Conservation (phyloP, 2,797 vertebrate species). For the Eleutherodactylus coqui region DNA sequence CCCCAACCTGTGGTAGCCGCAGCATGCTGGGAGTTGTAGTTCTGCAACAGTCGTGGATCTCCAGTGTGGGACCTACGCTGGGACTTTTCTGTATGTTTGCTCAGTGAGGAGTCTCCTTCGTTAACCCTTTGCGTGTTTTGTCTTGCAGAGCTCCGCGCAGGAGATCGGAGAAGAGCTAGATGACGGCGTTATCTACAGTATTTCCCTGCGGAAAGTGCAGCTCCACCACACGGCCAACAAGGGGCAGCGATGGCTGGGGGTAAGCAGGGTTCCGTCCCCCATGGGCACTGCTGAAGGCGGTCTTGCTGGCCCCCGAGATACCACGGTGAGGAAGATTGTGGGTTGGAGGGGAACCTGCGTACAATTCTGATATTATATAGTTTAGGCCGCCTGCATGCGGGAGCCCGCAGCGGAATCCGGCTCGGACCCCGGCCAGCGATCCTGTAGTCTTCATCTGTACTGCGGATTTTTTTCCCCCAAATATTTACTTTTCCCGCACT, state of each 20-base stretch:
- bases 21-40: no score
- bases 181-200: conserved; percentile 95
- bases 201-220: conserved; percentile 94
- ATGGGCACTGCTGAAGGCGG: rapidly evolving
- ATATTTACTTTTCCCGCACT: no score
- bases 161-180: conserved; percentile 97
- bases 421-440: no score
- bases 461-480: no score
- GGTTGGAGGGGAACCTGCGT: background rate
- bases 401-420: no score
- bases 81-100: no score
- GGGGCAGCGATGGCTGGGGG: conserved; percentile 96
- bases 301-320: conserved; percentile 22
- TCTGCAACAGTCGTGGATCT: no score
- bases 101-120: background rate
- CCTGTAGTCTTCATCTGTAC: no score
- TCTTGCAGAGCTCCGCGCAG: conserved; percentile 91
- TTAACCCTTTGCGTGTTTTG: background rate
- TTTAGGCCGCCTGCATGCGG: no score
- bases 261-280: conserved; percentile 68
- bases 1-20: no score
- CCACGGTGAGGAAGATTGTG: conserved; percentile 49
- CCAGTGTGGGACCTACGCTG: no score
- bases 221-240: conserved; percentile 90
- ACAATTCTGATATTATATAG: no score